A percentile compares a stretch with the other conserved stretches of the same genome.
Evolutionary conservation across 2,113 vertebrate species (phyloP).

Genomic region (Alexandromys fortis): DNA sequence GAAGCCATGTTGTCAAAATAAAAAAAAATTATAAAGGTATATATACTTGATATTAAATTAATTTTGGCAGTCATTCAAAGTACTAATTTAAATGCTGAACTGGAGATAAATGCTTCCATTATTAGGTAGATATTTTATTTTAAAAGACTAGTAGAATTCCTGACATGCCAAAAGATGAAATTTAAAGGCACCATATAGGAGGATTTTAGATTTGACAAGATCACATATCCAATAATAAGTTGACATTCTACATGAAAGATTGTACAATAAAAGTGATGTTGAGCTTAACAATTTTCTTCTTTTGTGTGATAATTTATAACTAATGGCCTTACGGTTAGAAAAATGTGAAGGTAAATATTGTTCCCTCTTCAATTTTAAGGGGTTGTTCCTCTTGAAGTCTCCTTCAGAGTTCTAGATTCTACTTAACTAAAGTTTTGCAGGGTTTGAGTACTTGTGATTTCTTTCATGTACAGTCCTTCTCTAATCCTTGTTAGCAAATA

Average conservation of each 20-base stretch:
- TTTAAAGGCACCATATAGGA: conserved; percentile 58
- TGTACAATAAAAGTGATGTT: conserved; percentile 35
- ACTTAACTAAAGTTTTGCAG: neutral
- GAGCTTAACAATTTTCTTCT: conserved; percentile 23
- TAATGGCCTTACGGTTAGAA: conserved; percentile 14
- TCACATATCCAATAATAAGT: conserved; percentile 40
- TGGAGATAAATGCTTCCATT: conserved; percentile 75
- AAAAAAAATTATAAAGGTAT: conserved; percentile 66
- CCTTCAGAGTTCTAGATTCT: neutral
- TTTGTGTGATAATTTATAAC: conserved; percentile 19
- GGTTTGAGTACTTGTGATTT: neutral
- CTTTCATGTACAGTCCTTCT: neutral
- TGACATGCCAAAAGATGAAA: conserved; percentile 62
- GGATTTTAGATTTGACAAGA: conserved; percentile 64
- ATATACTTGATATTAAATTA: conserved; percentile 72
- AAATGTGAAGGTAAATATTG: neutral
- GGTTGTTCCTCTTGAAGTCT: neutral
- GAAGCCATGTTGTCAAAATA: conserved; percentile 75
- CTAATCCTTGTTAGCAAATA: neutral
- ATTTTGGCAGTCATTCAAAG: conserved; percentile 79
- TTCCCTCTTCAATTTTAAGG: neutral
- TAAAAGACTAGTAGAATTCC: conserved; percentile 66
- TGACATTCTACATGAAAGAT: conserved; percentile 39
- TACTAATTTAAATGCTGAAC: conserved; percentile 77
- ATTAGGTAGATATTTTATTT: conserved; percentile 66